These are phyloP conservation scores for Sphaerophoria rueppellii DNA, from an alignment of 2,888 invertebrate genomes.

Conservation along the genomic window DNA sequence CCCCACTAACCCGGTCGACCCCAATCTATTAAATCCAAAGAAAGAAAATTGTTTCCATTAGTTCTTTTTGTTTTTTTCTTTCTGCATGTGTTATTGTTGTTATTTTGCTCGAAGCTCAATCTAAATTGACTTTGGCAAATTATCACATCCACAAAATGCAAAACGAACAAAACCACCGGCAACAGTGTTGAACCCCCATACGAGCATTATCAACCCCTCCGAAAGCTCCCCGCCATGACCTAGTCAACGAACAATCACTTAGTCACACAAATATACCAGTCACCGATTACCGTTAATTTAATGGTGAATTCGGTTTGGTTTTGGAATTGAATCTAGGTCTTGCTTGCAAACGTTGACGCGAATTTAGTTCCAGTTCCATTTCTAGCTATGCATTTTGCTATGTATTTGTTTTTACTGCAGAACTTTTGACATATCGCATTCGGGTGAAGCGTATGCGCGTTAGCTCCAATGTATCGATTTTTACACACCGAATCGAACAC, in stretches of 20 bases:
- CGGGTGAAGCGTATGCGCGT: constrained; percentile 61
- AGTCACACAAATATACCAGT: constrained; percentile 52
- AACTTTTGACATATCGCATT: constrained; percentile 49
- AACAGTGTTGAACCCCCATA: not conserved
- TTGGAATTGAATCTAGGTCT: constrained; percentile 51
- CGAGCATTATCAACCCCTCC: constrained; percentile 27
- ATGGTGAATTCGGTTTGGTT: constrained; percentile 18
- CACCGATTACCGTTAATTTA: constrained; percentile 35
- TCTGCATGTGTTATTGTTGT: constrained; percentile 1
- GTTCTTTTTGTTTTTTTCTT: constrained; percentile 30
- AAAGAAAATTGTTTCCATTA: constrained; percentile 39
- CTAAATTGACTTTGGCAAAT: constrained; percentile 56
- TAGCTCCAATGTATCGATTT: constrained; percentile 54
- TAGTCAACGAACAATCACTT: constrained; percentile 70
- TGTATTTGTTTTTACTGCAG: constrained; percentile 46
- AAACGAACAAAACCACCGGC: constrained; percentile 21
- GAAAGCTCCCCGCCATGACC: constrained; percentile 54
- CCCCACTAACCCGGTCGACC: constrained; percentile 19
- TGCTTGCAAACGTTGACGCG: constrained; percentile 1
- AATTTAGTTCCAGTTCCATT: constrained; percentile 28
- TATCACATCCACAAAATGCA: constrained; percentile 56
- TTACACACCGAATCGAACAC: constrained; percentile 31
- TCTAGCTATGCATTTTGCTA: not conserved
- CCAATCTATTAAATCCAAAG: constrained; percentile 20
- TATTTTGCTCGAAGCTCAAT: constrained; percentile 34